These are phyloP conservation scores for Terebella lapidaria DNA, from an alignment of 2,888 invertebrate genomes.

Conservation along the genomic window DNA sequence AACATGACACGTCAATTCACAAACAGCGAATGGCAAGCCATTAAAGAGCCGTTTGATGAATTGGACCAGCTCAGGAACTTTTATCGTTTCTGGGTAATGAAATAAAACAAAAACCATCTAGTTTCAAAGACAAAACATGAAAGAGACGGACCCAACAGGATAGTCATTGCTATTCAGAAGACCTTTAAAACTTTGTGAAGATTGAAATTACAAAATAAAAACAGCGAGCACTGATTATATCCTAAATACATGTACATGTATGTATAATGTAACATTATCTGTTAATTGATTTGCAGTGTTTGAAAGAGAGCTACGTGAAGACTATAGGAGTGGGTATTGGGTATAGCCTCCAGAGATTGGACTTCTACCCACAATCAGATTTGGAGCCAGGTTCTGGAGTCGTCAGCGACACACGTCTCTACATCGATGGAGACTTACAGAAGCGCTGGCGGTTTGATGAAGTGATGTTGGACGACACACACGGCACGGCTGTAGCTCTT, in stretches of 20 bases:
- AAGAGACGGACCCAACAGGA: too few relatives aligned
- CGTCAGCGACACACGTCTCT: slow-evolving; percentile 5
- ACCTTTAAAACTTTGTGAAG: too few relatives aligned
- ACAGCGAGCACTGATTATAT: too few relatives aligned
- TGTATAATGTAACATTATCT: too few relatives aligned
- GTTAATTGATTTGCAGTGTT: slow-evolving; percentile 67
- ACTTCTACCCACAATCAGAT: slow-evolving; percentile 53
- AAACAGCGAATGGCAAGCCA: slow-evolving; percentile 71
- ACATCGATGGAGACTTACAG: slow-evolving; percentile 5
- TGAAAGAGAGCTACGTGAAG: slow-evolving; percentile 93
- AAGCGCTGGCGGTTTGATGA: slow-evolving; percentile 11
- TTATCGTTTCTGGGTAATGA: slow-evolving; percentile 70
- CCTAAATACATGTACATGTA: too few relatives aligned
- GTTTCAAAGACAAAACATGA: too few relatives aligned
- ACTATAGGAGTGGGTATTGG: slow-evolving; percentile 82
- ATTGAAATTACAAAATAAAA: too few relatives aligned
- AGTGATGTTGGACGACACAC: slow-evolving; percentile 8
- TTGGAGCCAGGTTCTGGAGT: not conserved
- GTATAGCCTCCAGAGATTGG: slow-evolving; percentile 69
- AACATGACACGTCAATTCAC: slow-evolving; percentile 85
- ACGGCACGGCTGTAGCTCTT: slow-evolving; percentile 10
- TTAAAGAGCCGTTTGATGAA: slow-evolving; percentile 58
- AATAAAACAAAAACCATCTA: too few relatives aligned
- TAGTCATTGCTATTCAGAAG: too few relatives aligned
- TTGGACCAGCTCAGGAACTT: slow-evolving; percentile 71